Percentiles rank a stretch among this genome's conserved stretches.
Conservation (phyloP, 2,888 invertebrate genomes). For the Merodon equestris region DNA sequence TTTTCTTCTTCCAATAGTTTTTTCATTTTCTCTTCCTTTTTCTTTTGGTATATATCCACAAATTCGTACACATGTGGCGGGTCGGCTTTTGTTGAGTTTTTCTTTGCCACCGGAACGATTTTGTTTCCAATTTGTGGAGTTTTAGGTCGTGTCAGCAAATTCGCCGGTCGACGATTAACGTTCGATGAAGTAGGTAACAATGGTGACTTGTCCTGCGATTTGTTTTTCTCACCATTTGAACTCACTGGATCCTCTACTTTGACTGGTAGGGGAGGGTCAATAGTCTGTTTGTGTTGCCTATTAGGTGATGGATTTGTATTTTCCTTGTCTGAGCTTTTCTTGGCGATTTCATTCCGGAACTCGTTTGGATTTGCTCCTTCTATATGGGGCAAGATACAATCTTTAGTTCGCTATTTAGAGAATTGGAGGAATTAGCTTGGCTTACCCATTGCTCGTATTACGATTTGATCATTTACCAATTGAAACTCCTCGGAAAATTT, state of each 20-base stretch:
- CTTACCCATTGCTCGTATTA: conserved; percentile 68
- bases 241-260: conserved; percentile 8
- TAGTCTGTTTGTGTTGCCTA: not conserved
- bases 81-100: conserved; percentile 17
- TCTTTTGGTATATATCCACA: conserved; percentile 74
- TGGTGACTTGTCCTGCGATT: too few relatives aligned
- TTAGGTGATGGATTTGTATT: conserved; percentile 18
- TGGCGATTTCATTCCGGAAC: conserved; percentile 14
- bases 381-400: not conserved
- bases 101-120: conserved; percentile 28
- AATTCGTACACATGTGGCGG: conserved; percentile 73
- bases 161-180: conserved; percentile 42
- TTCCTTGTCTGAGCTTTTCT: conserved; percentile 43
- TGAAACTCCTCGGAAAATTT: conserved; percentile 63
- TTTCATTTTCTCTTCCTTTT: conserved; percentile 70
- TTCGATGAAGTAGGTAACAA: conserved; percentile 10
- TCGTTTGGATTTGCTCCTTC: conserved; percentile 11
- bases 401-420: not conserved
- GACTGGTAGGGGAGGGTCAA: conserved; percentile 9
- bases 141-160: conserved; percentile 33
- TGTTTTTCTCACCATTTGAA: too few relatives aligned
- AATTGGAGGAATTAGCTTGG: not conserved
- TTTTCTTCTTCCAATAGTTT: conserved; percentile 73
- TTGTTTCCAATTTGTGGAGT: not conserved
- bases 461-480: too few relatives aligned